Evolutionary conservation across 2,113 vertebrate genomes (phyloP).

Genomic region (Channa argus): DNA sequence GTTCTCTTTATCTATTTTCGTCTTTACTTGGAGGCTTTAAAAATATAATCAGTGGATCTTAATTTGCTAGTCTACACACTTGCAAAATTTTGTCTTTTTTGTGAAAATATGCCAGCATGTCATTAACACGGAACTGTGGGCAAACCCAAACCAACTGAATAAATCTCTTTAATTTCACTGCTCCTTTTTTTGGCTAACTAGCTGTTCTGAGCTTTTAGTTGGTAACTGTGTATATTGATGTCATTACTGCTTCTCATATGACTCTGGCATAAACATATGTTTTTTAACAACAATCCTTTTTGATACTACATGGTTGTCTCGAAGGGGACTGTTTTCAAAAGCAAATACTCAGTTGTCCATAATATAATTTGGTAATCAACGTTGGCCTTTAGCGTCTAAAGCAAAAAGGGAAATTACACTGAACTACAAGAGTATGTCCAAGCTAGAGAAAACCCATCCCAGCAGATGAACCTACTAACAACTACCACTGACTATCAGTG

Average conservation of each 20-base stretch:
- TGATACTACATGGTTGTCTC: constrained; percentile 16
- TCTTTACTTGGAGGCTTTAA: constrained; percentile 42
- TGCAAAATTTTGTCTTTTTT: constrained; percentile 60
- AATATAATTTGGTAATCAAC: not conserved
- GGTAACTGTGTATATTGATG: constrained; percentile 43
- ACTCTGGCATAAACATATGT: constrained; percentile 29
- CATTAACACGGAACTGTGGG: constrained; percentile 65
- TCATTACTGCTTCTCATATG: constrained; percentile 34
- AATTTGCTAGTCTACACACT: constrained; percentile 35
- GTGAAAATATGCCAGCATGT: constrained; percentile 59
- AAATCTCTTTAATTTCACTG: constrained; percentile 68
- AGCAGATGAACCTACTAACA: constrained; percentile 37
- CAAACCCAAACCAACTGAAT: constrained; percentile 58
- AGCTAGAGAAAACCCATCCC: not conserved
- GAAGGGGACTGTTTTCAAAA: constrained; percentile 11
- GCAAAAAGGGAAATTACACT: constrained; percentile 7
- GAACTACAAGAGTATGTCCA: constrained; percentile 22
- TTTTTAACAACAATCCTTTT: constrained; percentile 15
- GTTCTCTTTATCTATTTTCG: constrained; percentile 54
- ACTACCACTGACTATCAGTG: constrained; percentile 7
- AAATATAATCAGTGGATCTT: constrained; percentile 51
- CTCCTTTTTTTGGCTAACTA: constrained; percentile 42
- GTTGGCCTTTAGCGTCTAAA: too few relatives aligned
- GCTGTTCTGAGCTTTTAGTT: constrained; percentile 52
- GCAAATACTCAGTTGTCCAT: constrained; percentile 17